Conservation (phyloP, 2,797 vertebrate species). For the Propithecus perrieri region DNA sequence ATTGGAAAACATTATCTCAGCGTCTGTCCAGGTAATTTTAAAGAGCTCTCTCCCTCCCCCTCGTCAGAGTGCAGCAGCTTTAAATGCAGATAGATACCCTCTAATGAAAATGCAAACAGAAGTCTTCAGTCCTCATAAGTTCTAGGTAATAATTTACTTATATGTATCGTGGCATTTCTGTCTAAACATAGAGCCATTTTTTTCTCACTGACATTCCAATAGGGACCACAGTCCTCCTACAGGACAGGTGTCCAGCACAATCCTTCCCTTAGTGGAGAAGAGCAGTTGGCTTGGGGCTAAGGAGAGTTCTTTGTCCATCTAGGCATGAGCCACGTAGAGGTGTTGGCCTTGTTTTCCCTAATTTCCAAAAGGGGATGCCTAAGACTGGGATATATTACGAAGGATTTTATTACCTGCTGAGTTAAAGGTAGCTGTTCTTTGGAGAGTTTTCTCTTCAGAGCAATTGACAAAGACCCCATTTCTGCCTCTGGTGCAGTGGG, state of each 20-base stretch:
- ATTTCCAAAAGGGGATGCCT: neutral
- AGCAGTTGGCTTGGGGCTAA: neutral
- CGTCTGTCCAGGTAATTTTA: constrained; percentile 81
- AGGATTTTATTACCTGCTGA: neutral
- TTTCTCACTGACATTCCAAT: neutral
- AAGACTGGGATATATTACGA: neutral
- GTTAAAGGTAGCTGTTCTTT: neutral
- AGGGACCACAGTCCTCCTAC: neutral
- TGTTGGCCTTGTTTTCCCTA: neutral
- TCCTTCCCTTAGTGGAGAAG: neutral
- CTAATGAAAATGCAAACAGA: constrained; percentile 82
- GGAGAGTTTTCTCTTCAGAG: neutral
- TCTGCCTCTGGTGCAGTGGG: neutral
- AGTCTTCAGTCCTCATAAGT: constrained; percentile 77
- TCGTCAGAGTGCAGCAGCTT: constrained; percentile 85
- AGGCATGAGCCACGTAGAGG: fast-evolving
- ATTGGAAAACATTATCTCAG: constrained; percentile 84
- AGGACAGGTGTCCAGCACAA: neutral
- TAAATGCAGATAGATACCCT: constrained; percentile 82
- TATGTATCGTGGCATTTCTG: constrained; percentile 71
- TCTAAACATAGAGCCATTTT: neutral
- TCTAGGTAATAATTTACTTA: constrained; percentile 81
- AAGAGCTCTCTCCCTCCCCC: constrained; percentile 78
- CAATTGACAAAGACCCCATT: neutral
- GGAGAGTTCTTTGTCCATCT: neutral